Evolutionary conservation across 1,140 invertebrate species (phyloP).

Genomic region (Tetraneura akinire): DNA sequence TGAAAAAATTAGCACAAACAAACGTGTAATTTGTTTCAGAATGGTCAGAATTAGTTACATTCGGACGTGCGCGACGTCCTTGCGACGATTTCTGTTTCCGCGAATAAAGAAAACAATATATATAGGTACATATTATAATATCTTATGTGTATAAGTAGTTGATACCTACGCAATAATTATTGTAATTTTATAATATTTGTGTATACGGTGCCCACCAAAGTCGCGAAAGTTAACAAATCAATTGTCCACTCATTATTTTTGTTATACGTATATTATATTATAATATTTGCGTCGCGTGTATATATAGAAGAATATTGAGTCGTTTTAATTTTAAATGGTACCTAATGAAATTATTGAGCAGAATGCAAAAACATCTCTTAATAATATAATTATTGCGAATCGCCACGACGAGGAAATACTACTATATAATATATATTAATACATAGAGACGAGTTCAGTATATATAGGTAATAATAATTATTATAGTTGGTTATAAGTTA

Average conservation of each 20-base stretch:
- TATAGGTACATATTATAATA: no score
- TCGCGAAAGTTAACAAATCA: constrained; percentile 26
- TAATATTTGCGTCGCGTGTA: not conserved
- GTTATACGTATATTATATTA: no score
- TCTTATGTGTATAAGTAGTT: no score
- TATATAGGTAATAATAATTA: no score
- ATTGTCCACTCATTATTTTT: constrained; percentile 16
- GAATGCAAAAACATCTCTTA: not conserved
- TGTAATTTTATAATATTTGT: not conserved
- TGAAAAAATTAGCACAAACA: constrained; percentile 43
- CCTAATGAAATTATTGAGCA: constrained; percentile 2
- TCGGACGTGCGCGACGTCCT: constrained; percentile 11
- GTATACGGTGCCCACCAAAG: not conserved
- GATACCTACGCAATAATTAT: no score
- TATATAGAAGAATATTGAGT: constrained; percentile 18
- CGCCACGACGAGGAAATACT: no score
- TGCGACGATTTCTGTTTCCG: not conserved
- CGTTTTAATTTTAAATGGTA: constrained; percentile 27
- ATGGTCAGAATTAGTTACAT: constrained; percentile 10
- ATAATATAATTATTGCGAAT: no score
- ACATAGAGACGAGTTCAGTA: no score
- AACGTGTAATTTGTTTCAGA: constrained; percentile 32
- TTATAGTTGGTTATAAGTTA: not conserved
- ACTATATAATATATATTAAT: no score
- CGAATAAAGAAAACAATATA: not conserved